phyloP scores from a whole-genome alignment of 2,888 invertebrate species.

The Epirrita christyi region DNA sequence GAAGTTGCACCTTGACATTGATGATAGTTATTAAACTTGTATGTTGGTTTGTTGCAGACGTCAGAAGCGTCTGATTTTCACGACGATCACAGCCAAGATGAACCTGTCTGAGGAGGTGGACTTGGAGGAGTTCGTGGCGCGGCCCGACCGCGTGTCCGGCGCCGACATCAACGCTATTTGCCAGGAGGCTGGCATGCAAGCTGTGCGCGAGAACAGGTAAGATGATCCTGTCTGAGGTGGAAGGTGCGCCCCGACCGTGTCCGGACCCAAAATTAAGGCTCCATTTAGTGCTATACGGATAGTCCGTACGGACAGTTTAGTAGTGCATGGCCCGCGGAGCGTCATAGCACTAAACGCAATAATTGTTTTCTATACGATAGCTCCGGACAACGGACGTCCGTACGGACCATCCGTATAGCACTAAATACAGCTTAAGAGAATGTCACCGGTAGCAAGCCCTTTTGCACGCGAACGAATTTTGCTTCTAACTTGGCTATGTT shows the following conservation, averaged over 20 bases:
- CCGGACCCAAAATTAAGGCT: conserved; percentile 99
- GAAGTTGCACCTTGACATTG: background rate
- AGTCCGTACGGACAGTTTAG: no score
- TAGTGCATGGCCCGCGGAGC: no score
- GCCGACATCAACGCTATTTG: conserved; percentile 94
- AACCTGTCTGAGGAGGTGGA: conserved; percentile 85
- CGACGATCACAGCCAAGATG: conserved; percentile 98
- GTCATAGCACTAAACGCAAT: no score
- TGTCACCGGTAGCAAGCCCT: no score
- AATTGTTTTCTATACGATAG: no score
- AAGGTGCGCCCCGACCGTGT: conserved; percentile 99
- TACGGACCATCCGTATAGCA: no score
- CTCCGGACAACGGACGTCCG: no score
- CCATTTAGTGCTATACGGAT: no score
- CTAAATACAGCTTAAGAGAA: no score
- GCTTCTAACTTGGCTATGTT: no score
- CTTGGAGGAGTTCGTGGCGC: no score
- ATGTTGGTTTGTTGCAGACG: conserved; percentile 66
- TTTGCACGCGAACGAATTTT: no score
- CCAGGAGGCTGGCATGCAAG: conserved; percentile 99
- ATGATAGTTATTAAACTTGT: conserved; percentile 5
- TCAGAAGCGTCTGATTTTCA: conserved; percentile 98
- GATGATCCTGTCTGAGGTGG: conserved; percentile 86
- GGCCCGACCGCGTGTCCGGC: conserved; percentile 73
- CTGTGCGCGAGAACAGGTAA: conserved; percentile 97